Conservation (phyloP, 2,113 vertebrate genomes). For the Gobius niger region DNA sequence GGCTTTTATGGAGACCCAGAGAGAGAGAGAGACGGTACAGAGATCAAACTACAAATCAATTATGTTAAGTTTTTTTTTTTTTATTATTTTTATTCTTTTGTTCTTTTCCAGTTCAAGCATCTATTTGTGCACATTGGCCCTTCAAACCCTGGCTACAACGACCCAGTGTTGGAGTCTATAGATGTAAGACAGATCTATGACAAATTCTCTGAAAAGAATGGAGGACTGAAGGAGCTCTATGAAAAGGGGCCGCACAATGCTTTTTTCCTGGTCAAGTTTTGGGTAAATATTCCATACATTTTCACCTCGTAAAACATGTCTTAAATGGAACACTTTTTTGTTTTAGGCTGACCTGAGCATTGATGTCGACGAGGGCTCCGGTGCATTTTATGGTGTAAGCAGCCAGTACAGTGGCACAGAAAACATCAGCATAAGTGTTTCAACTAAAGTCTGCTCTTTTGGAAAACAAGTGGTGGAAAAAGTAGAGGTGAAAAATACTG, state of each 20-base stretch:
- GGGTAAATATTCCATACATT: conserved; percentile 72
- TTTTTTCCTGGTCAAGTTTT: conserved; percentile 96
- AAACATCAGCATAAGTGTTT: conserved; percentile 94
- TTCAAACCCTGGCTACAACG: conserved; percentile 89
- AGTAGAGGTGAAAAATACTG: conserved; percentile 84
- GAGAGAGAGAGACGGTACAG: conserved; percentile 88
- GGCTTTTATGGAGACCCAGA: conserved; percentile 92
- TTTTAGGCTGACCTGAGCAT: conserved; percentile 89
- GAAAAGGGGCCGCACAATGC: conserved; percentile 92
- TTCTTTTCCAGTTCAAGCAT: conserved; percentile 87
- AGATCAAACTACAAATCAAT: background rate
- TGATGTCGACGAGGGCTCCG: conserved; percentile 85
- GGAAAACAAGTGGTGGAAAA: conserved; percentile 97
- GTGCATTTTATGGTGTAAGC: conserved; percentile 91
- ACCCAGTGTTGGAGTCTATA: conserved; percentile 90
- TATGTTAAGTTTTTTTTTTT: no score
- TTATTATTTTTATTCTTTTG: background rate
- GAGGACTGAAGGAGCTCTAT: conserved; percentile 93
- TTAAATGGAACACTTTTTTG: background rate
- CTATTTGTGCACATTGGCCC: conserved; percentile 95
- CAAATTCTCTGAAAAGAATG: conserved; percentile 96
- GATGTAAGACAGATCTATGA: conserved; percentile 97
- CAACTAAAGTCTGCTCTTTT: conserved; percentile 95
- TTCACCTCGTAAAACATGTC: background rate
- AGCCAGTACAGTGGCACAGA: conserved; percentile 92